A percentile compares a stretch with the other conserved stretches of the same genome.
phyloP scores from a whole-genome alignment of 2,797 vertebrate species.

The Simalia tracyae region DNA sequence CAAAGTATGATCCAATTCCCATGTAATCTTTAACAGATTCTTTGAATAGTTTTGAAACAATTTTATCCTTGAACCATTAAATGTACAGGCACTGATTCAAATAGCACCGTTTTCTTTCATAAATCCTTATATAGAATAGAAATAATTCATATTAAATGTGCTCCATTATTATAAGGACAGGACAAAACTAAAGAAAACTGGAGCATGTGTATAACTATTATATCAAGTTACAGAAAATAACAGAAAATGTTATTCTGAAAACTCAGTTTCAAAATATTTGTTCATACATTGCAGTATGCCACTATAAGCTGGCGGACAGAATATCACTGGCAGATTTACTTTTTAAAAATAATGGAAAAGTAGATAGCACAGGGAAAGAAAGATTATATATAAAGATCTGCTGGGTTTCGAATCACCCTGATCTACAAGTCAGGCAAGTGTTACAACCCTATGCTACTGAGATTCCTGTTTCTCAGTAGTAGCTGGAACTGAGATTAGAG shows the following conservation, averaged over 20 bases:
- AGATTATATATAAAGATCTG: too few relatives aligned
- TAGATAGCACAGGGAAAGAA: too few relatives aligned
- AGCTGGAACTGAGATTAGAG: too few relatives aligned
- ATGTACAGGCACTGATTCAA: background rate
- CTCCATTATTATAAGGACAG: background rate
- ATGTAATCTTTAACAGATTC: background rate
- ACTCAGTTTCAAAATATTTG: background rate
- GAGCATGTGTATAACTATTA: conserved; percentile 19
- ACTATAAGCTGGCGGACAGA: background rate
- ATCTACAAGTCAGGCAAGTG: too few relatives aligned
- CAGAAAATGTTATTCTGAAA: conserved; percentile 12
- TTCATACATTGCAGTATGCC: background rate
- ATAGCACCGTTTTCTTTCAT: background rate
- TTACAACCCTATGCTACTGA: too few relatives aligned
- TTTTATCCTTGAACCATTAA: background rate
- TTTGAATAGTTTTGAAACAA: background rate
- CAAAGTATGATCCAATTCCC: background rate
- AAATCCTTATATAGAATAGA: background rate
- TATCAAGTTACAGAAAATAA: conserved; percentile 26
- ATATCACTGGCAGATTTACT: background rate
- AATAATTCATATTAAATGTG: background rate
- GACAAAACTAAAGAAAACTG: background rate
- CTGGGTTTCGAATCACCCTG: too few relatives aligned
- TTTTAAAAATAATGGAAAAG: background rate
- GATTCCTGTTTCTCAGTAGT: too few relatives aligned